Evolutionary conservation across 1,140 invertebrate species (phyloP).

Genomic region (Drosophila tsacasi): DNA sequence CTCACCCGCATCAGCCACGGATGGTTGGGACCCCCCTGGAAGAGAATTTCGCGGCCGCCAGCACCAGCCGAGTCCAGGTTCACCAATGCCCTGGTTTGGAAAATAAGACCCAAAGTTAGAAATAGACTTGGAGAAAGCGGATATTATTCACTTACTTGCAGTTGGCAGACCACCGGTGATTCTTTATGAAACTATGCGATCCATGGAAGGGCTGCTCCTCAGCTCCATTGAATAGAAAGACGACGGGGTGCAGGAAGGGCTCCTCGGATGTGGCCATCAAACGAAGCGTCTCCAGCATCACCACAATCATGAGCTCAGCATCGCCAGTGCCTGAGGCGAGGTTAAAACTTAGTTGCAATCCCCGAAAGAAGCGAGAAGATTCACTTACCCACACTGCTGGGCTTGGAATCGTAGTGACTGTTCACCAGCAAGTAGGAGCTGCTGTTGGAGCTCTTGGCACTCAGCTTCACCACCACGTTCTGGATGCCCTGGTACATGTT

Average conservation of each 20-base stretch:
- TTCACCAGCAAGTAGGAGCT: constrained; percentile 91
- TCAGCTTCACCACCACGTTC: constrained; percentile 92
- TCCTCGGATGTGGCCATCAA: constrained; percentile 88
- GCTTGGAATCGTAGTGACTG: constrained; percentile 96
- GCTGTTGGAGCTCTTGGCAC: constrained; percentile 85
- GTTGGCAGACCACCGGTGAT: constrained; percentile 89
- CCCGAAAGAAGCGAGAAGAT: rapidly evolving
- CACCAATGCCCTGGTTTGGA: constrained; percentile 90
- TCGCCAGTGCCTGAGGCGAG: constrained; percentile 89
- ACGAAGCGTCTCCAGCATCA: constrained; percentile 95
- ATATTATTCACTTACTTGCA: constrained; percentile 55
- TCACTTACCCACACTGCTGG: constrained; percentile 89
- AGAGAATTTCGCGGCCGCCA: constrained; percentile 96
- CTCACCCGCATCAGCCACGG: constrained; percentile 94
- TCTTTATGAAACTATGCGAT: constrained; percentile 96
- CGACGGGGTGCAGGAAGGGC: constrained; percentile 89
- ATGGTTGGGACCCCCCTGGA: constrained; percentile 96
- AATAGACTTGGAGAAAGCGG: background rate
- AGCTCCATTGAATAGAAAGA: constrained; percentile 96
- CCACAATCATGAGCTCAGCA: constrained; percentile 89
- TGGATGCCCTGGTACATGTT: constrained; percentile 89
- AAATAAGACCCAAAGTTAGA: background rate
- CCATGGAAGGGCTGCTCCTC: constrained; percentile 94
- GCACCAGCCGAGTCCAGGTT: constrained; percentile 98
- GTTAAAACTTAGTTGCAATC: background rate